phyloP scores from a whole-genome alignment of 2,113 vertebrate species.

The Python bivittatus region DNA sequence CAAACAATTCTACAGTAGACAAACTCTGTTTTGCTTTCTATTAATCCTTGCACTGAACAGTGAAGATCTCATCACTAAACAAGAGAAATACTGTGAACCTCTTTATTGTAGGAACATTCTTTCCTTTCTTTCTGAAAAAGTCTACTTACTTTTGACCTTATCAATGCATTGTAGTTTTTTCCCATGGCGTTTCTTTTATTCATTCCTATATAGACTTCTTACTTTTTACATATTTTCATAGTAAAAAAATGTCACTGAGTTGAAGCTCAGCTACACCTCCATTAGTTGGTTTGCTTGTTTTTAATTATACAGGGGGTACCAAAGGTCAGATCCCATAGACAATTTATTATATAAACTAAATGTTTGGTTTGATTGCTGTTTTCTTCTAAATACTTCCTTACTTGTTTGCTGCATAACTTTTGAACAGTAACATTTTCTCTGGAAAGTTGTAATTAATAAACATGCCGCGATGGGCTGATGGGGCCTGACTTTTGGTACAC shows the following conservation, averaged over 20 bases:
- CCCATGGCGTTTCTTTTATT: conserved; percentile 22
- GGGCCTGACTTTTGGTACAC: background rate
- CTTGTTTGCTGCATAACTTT: background rate
- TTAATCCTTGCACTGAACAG: conserved; percentile 52
- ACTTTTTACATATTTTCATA: background rate
- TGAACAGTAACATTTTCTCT: background rate
- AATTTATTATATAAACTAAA: background rate
- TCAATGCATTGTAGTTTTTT: conserved; percentile 54
- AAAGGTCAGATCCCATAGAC: background rate
- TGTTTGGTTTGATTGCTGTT: background rate
- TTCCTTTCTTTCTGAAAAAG: conserved; percentile 60
- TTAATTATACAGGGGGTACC: too few relatives aligned
- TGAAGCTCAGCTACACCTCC: conserved; percentile 31
- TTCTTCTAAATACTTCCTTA: background rate
- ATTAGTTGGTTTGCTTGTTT: background rate
- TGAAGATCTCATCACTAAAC: conserved; percentile 43
- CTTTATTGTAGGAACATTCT: conserved; percentile 51
- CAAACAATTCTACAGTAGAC: conserved; percentile 41
- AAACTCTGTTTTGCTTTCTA: conserved; percentile 59
- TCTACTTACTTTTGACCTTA: conserved; percentile 67
- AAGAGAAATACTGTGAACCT: conserved; percentile 47
- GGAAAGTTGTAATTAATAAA: background rate
- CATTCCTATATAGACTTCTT: conserved; percentile 17
- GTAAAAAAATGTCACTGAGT: conserved; percentile 27
- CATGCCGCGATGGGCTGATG: too few relatives aligned